A percentile compares a stretch with the other conserved stretches of the same genome.
Conservation (phyloP, 2,888 invertebrate species). For the Minunthozetes semirufus region DNA sequence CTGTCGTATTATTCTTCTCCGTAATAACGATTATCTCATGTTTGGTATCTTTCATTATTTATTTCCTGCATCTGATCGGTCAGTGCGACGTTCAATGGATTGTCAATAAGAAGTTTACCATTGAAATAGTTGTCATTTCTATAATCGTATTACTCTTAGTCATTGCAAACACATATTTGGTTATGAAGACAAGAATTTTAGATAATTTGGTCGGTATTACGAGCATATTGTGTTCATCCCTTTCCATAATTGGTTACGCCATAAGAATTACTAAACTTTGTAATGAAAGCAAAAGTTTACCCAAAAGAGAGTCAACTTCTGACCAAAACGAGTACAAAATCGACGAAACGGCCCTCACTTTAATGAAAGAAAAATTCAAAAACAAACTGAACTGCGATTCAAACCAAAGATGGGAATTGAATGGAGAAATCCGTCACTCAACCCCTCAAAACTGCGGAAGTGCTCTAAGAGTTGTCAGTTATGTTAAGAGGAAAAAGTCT, state of each 20-base stretch:
- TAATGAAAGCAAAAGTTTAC: background rate
- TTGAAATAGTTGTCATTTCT: constrained; percentile 30
- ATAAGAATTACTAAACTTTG: background rate
- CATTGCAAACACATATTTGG: background rate
- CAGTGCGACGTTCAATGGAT: constrained; percentile 36
- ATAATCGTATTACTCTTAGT: constrained; percentile 18
- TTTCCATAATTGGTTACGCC: constrained; percentile 11
- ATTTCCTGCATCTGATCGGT: constrained; percentile 38
- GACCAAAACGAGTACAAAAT: background rate
- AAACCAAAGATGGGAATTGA: background rate
- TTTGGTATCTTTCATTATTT: constrained; percentile 35
- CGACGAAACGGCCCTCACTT: background rate
- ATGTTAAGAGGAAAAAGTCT: constrained; percentile 8
- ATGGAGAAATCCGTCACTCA: background rate
- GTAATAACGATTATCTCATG: constrained; percentile 34
- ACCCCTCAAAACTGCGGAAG: background rate
- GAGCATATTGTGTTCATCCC: background rate
- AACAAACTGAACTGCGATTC: background rate
- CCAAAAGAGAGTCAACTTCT: background rate
- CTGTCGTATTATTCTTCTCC: constrained; percentile 24
- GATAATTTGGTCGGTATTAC: background rate
- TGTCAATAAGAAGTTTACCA: constrained; percentile 30
- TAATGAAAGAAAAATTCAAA: constrained; percentile 3
- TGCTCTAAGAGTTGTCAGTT: constrained; percentile 15
- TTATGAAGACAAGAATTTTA: constrained; percentile 5